A percentile compares a stretch with the other conserved stretches of the same genome.
These are phyloP conservation scores for Microplitis deprimator DNA, from an alignment of 2,888 invertebrate species.

Conservation along the genomic window DNA sequence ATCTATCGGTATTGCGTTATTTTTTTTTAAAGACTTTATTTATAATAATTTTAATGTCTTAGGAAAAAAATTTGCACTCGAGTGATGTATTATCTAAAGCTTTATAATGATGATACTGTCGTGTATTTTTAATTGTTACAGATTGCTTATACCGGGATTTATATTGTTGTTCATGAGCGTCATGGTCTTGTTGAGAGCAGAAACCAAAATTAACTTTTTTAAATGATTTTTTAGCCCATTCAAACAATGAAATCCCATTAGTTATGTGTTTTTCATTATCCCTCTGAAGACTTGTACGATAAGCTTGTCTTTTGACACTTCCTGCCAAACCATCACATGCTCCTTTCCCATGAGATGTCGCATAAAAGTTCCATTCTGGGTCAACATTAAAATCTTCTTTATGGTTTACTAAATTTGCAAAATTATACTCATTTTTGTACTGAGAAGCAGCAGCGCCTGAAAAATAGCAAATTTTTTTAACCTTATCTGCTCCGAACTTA, in stretches of 20 bases:
- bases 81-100: background rate
- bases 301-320: no score
- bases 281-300: background rate
- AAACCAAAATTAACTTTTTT: conserved; percentile 8
- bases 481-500: background rate
- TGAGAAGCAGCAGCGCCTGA: conserved; percentile 17
- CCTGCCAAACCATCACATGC: conserved; percentile 23
- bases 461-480: conserved; percentile 12
- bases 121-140: background rate
- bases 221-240: background rate
- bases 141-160: background rate
- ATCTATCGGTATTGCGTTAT: background rate
- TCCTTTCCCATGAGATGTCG: conserved; percentile 6
- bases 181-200: background rate
- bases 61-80: background rate
- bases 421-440: conserved; percentile 24
- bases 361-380: conserved; percentile 12
- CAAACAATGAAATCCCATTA: background rate
- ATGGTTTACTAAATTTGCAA: conserved; percentile 2
- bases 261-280: background rate
- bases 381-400: background rate
- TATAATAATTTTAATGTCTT: background rate
- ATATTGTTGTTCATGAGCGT: background rate
- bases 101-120: background rate
- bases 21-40: background rate